These are phyloP conservation scores for Zeuzera pyrina DNA, from an alignment of 2,888 invertebrate species.

Conservation along the genomic window DNA sequence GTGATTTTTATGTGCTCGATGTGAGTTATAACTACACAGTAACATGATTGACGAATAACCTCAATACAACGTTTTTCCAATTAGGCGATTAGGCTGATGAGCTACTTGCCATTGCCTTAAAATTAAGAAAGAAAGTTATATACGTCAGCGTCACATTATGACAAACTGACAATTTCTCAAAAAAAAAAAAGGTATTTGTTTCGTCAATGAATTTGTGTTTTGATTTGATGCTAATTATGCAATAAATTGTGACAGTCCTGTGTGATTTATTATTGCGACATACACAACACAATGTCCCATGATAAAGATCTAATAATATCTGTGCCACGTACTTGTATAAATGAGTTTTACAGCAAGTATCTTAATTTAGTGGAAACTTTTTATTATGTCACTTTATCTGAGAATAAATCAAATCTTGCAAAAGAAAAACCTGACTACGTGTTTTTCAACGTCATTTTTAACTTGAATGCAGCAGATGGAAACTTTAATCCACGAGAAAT, in stretches of 20 bases:
- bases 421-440: constrained; percentile 52
- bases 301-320: constrained; percentile 52
- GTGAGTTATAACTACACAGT: too few species aligned
- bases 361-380: constrained; percentile 66
- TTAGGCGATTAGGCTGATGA: too few species aligned
- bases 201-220: too few species aligned
- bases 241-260: constrained; percentile 40
- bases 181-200: too few species aligned
- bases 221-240: constrained; percentile 54
- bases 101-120: too few species aligned
- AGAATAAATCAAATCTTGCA: constrained; percentile 42
- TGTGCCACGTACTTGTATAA: constrained; percentile 55
- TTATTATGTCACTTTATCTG: constrained; percentile 63
- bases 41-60: too few species aligned
- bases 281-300: constrained; percentile 50
- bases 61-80: too few species aligned
- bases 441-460: constrained; percentile 57
- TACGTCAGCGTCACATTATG: too few species aligned
- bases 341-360: constrained; percentile 58
- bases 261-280: constrained; percentile 30
- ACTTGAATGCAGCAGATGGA: constrained; percentile 54
- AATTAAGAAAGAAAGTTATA: too few species aligned
- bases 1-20: too few species aligned
- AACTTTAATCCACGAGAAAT: constrained; percentile 54
- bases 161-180: too few species aligned